phyloP scores from a whole-genome alignment of 2,113 vertebrate species.

The Terrapene triunguis region DNA sequence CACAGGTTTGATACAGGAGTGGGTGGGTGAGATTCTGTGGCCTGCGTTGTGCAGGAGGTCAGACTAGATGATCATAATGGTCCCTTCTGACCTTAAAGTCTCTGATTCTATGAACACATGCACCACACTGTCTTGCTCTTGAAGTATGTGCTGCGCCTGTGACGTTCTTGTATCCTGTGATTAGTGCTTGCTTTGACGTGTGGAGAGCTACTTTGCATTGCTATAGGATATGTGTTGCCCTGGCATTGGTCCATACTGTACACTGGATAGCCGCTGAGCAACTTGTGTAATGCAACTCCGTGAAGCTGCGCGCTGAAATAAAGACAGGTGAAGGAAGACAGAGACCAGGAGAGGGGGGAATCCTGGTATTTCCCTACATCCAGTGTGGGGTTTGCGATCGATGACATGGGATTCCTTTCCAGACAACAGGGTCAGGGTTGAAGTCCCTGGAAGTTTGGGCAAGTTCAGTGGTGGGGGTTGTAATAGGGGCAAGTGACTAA shows the following conservation, averaged over 20 bases:
- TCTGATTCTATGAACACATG: too few relatives aligned
- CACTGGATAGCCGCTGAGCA: not conserved
- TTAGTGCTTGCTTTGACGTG: not conserved
- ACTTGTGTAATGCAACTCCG: rapidly evolving
- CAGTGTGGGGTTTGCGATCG: not conserved
- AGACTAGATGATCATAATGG: too few relatives aligned
- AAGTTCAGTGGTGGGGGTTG: not conserved
- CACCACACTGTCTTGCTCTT: rapidly evolving
- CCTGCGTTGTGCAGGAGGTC: too few relatives aligned
- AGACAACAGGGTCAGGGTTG: not conserved
- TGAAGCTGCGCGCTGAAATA: not conserved
- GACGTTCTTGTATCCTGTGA: not conserved
- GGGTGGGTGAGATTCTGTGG: too few relatives aligned
- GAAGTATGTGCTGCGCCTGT: not conserved
- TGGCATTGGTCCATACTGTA: not conserved
- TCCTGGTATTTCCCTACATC: not conserved
- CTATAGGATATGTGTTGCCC: rapidly evolving
- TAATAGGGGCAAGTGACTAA: not conserved
- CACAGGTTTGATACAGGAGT: too few relatives aligned
- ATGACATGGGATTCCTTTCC: not conserved
- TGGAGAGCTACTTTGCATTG: rapidly evolving
- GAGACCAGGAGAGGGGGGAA: not conserved
- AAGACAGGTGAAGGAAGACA: rapidly evolving
- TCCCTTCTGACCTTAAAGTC: too few relatives aligned
- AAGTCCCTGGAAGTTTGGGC: slow-evolving; percentile 14